Percentiles rank a stretch among this genome's conserved stretches.
These are phyloP conservation scores for Synchiropus splendidus DNA, from an alignment of 2,113 vertebrate genomes.

Conservation along the genomic window DNA sequence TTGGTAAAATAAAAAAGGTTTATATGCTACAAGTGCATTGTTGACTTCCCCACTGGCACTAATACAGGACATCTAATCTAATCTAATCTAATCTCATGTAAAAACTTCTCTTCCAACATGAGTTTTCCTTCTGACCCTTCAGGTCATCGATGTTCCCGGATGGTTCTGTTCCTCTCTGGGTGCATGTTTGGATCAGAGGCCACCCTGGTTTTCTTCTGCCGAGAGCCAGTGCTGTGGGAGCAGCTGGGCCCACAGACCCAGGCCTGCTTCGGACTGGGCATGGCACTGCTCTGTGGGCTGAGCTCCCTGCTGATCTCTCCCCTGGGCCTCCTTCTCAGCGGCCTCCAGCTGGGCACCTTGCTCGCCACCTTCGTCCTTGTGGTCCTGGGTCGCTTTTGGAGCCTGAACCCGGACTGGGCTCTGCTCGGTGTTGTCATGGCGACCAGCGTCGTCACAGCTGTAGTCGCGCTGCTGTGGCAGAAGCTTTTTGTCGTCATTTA, in stretches of 20 bases:
- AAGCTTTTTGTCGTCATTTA: slow-evolving; percentile 71
- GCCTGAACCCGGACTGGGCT: slow-evolving; percentile 68
- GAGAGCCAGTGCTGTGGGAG: slow-evolving; percentile 62
- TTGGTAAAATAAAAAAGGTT: neutral
- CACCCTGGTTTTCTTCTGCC: slow-evolving; percentile 74
- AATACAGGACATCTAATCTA: no score
- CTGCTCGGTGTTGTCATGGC: slow-evolving; percentile 63
- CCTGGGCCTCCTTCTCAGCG: slow-evolving; percentile 76
- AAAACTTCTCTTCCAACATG: neutral
- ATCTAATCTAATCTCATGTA: no score
- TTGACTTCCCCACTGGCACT: no score
- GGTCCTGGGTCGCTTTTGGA: slow-evolving; percentile 63
- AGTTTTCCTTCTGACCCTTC: neutral
- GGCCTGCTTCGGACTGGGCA: slow-evolving; percentile 74
- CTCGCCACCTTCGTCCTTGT: slow-evolving; percentile 65
- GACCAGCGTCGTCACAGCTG: slow-evolving; percentile 62
- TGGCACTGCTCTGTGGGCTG: slow-evolving; percentile 76
- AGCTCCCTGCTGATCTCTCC: slow-evolving; percentile 74
- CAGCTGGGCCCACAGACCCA: slow-evolving; percentile 72
- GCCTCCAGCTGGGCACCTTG: slow-evolving; percentile 76
- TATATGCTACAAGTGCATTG: neutral
- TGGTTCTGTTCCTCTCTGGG: slow-evolving; percentile 82
- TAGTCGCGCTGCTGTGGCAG: slow-evolving; percentile 76
- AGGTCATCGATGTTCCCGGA: slow-evolving; percentile 85
- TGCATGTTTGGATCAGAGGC: slow-evolving; percentile 70